A percentile compares a stretch with the other conserved stretches of the same genome.
Conservation (phyloP, 2,888 invertebrate genomes). For the Pedicia rivosa region DNA sequence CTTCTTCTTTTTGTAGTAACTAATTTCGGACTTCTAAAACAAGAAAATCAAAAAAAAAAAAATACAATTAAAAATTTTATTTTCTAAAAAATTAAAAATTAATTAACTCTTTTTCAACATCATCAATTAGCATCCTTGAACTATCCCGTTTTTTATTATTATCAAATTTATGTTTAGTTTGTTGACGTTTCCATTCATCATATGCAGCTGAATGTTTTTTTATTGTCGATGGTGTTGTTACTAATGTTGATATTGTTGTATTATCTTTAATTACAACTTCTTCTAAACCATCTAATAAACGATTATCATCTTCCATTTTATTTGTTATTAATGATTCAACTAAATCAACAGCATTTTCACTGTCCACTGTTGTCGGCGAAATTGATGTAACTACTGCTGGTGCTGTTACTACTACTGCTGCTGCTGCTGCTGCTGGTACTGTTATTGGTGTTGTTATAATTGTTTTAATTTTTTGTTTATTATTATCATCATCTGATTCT, state of each 20-base stretch:
- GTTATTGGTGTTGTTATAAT: neutral
- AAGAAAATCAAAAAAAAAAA: too few species aligned
- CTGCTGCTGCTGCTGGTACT: neutral
- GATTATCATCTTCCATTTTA: slow-evolving; percentile 1
- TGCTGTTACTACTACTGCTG: neutral
- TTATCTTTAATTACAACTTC: slow-evolving; percentile 1
- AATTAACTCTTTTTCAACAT: too few species aligned
- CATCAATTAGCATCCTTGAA: too few species aligned
- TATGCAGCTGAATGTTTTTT: neutral
- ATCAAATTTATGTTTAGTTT: slow-evolving; percentile 3
- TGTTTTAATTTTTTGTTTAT: neutral
- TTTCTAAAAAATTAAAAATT: too few species aligned
- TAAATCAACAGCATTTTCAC: slow-evolving; percentile 3
- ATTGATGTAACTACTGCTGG: neutral
- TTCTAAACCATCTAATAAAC: neutral
- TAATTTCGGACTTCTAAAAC: too few species aligned
- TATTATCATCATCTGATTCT: slow-evolving; percentile 1
- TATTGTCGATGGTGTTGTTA: neutral
- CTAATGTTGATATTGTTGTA: too few species aligned
- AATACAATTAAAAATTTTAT: too few species aligned
- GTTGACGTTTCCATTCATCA: slow-evolving; percentile 4
- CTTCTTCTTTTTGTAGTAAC: too few species aligned
- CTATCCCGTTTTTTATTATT: too few species aligned
- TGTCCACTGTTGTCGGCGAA: neutral
- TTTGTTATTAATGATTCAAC: slow-evolving; percentile 1